These are phyloP conservation scores for Pollenia labialis DNA, from an alignment of 2,888 invertebrate species.

Conservation along the genomic window DNA sequence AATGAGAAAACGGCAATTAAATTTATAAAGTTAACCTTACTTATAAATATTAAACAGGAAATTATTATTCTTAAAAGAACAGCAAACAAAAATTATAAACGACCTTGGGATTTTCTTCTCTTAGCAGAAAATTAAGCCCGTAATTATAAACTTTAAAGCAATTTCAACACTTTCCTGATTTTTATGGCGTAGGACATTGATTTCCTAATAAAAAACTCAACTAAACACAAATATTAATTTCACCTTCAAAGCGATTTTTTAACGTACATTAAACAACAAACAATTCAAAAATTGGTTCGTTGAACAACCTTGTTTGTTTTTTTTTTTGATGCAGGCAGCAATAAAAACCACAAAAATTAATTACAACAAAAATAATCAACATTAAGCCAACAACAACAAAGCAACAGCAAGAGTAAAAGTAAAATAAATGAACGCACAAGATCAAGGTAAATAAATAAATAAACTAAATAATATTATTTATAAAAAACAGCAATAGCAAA, in stretches of 20 bases:
- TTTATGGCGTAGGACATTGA: too few species aligned
- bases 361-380: conserved; percentile 12
- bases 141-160: background rate
- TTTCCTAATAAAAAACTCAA: background rate
- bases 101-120: too few species aligned
- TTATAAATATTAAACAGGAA: too few species aligned
- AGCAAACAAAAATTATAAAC: too few species aligned
- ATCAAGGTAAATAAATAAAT: conserved; percentile 47
- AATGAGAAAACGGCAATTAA: too few species aligned
- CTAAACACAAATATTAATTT: background rate
- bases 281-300: conserved; percentile 2
- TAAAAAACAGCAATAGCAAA: conserved; percentile 8
- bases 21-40: too few species aligned
- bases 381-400: background rate
- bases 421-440: conserved; percentile 58
- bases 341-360: conserved; percentile 15
- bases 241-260: conserved; percentile 1
- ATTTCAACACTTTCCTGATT: background rate
- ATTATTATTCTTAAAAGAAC: too few species aligned
- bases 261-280: background rate
- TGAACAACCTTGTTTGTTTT: conserved; percentile 49
- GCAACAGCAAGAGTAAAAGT: background rate
- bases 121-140: too few species aligned
- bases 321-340: conserved; percentile 8
- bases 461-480: conserved; percentile 33